These are phyloP conservation scores for Rallus limicola DNA, from an alignment of 2,113 vertebrate genomes.

Conservation along the genomic window DNA sequence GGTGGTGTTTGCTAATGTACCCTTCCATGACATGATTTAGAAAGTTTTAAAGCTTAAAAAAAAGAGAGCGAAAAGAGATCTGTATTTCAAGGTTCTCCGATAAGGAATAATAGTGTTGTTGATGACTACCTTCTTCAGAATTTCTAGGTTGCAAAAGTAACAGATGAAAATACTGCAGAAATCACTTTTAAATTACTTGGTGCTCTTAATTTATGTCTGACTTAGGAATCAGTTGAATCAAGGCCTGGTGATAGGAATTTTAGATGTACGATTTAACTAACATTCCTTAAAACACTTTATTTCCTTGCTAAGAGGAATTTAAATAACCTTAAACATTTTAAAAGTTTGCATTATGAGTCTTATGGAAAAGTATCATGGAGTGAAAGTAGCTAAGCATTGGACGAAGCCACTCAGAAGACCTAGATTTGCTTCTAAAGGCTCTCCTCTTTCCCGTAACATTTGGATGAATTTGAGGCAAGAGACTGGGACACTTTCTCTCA, in stretches of 20 bases:
- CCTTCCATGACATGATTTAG: rapidly evolving
- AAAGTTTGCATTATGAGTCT: background rate
- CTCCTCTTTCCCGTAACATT: background rate
- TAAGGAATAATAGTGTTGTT: background rate
- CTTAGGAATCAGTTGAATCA: background rate
- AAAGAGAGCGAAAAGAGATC: background rate
- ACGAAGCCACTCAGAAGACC: background rate
- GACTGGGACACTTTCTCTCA: background rate
- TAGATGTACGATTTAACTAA: background rate
- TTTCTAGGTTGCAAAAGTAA: background rate
- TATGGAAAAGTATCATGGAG: background rate
- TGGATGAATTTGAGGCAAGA: background rate
- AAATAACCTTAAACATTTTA: background rate
- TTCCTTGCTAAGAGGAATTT: background rate
- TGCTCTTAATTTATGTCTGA: background rate
- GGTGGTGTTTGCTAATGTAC: background rate
- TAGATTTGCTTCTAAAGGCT: background rate
- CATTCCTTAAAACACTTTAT: background rate
- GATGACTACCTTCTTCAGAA: background rate
- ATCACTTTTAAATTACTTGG: background rate
- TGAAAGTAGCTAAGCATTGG: background rate
- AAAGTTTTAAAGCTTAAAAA: background rate
- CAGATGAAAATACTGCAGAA: background rate
- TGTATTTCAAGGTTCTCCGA: background rate
- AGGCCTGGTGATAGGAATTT: background rate